Percentiles rank a stretch among this genome's conserved stretches.
Evolutionary conservation across 2,797 vertebrate species (phyloP).

Genomic region (Sphaeramia orbicularis): DNA sequence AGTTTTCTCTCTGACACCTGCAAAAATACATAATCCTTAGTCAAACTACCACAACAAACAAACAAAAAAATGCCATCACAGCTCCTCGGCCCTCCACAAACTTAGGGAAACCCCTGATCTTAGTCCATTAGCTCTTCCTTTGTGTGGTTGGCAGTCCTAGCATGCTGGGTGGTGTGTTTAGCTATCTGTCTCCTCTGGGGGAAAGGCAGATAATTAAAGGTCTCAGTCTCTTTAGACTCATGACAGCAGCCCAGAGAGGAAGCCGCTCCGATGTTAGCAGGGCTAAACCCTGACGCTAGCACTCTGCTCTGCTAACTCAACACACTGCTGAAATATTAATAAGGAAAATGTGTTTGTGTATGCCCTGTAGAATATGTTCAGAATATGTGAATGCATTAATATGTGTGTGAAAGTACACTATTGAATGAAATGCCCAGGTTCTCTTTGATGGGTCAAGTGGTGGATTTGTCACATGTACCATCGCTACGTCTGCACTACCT

Average conservation of each 20-base stretch:
- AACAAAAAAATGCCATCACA: no score
- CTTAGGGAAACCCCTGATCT: no score
- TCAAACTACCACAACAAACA: no score
- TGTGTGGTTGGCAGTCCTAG: conserved; percentile 2
- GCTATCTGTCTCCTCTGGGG: conserved; percentile 41
- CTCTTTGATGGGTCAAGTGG: conserved; percentile 61
- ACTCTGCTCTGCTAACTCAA: conserved; percentile 73
- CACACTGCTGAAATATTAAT: conserved; percentile 79
- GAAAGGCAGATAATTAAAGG: conserved; percentile 63
- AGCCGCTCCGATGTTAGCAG: conserved; percentile 46
- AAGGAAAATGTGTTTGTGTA: conserved; percentile 56
- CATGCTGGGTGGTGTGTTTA: conserved; percentile 30
- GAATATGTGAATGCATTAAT: conserved; percentile 16
- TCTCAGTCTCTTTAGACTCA: conserved; percentile 47
- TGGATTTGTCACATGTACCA: conserved; percentile 48
- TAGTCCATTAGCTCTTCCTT: no score
- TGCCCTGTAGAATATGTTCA: conserved; percentile 34
- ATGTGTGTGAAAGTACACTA: conserved; percentile 9
- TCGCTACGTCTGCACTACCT: conserved; percentile 21
- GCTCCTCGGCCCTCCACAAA: no score
- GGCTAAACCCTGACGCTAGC: conserved; percentile 76
- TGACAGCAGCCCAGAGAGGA: conserved; percentile 59
- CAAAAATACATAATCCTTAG: no score
- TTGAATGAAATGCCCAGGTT: conserved; percentile 26
- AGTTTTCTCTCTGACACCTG: no score